phyloP scores from a whole-genome alignment of 1,140 invertebrate species.

The Hormaphis cornu region DNA sequence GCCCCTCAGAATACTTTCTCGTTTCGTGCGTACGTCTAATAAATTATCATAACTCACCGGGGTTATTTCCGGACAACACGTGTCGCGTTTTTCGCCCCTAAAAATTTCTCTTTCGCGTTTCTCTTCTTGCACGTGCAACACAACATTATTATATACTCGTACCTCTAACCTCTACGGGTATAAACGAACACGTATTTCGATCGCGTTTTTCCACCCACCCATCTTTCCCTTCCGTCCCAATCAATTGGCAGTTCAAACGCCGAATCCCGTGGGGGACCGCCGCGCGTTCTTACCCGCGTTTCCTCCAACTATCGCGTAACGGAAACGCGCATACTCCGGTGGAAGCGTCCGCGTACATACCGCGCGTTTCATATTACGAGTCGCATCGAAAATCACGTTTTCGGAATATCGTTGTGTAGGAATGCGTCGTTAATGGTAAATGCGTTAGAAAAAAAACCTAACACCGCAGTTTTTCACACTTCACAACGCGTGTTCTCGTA shows the following conservation, averaged over 20 bases:
- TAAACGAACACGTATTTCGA: too few relatives aligned
- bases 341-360: background rate
- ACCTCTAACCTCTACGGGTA: too few relatives aligned
- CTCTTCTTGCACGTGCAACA: background rate
- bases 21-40: background rate
- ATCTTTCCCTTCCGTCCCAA: background rate
- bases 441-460: too few relatives aligned
- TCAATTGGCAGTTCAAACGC: conserved; percentile 17
- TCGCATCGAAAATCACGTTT: background rate
- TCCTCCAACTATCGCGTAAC: background rate
- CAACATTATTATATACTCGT: too few relatives aligned
- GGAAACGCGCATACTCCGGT: too few relatives aligned
- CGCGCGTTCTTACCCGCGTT: too few relatives aligned
- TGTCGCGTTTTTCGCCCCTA: background rate
- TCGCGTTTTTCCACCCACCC: background rate
- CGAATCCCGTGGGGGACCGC: background rate
- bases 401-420: background rate
- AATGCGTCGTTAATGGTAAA: background rate
- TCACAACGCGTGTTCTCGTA: too few relatives aligned
- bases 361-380: too few relatives aligned
- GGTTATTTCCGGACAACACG: background rate
- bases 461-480: too few relatives aligned
- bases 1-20: too few relatives aligned
- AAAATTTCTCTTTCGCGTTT: background rate
- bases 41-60: background rate